Base-by-base conservation (phyloP, 2,797 vertebrate genomes). In the Taenioides sp. region DNA sequence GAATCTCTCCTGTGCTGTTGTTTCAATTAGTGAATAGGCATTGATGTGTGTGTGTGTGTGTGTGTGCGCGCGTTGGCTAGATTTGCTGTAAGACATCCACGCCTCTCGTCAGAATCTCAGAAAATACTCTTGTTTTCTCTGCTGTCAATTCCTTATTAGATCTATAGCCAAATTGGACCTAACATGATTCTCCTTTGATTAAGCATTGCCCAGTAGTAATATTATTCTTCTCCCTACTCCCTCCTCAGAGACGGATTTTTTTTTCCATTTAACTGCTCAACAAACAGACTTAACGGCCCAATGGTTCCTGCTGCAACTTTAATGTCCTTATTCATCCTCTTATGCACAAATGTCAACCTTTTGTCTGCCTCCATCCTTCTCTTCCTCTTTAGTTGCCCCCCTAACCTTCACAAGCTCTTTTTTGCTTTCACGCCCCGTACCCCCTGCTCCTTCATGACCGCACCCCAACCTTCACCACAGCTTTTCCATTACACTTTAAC, bases 261-360 rank as follows among this genome's bases (percentile, higher is more conserved):
- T 58, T 59, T 78, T 10, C 12, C 68, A 76, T 86, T 86, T 85
- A 69, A 87, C 28, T 86, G 84, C 73, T 72, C 18, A 70, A 79
- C 75, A 73, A 73, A 61, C 83, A 23, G 74, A 85, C 80, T 86
- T 84, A 88, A 89, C 76, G 69, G 16, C 23, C 7, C 73, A 34
- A 78, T 75, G 22, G 80, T 27, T 87, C 85, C 89, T 93, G 90
- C 92, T 93, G 80, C 93, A 95, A 94, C 91, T 94, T 93, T 95
- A 91, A 95, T 95, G 90, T 85, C 85, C 87, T 90, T 88, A 89
- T 94, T 95, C 93, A 92, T 92, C 89, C 88, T 91, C 88, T 91
- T 91, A 90, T 81, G 90, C 87, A 89, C 92, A 95, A 97, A 96
- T 94, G 93, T 94, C 94, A 95, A 85, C 87, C 88, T 91, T 62